Base-by-base conservation (phyloP, 2,113 vertebrate genomes). In the Stigmatopora argus region DNA sequence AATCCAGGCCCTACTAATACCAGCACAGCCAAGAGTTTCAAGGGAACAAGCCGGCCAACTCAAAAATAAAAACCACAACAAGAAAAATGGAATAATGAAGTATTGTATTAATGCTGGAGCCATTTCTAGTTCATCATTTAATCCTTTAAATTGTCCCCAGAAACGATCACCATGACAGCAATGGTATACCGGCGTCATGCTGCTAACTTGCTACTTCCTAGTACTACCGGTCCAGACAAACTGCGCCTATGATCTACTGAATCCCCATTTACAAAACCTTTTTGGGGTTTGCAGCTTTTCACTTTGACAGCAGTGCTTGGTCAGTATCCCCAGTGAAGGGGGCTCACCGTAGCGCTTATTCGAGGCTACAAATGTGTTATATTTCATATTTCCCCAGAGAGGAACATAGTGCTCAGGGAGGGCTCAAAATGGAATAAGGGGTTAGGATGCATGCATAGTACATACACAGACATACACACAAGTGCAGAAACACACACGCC, bases 311-410 rank as follows among this genome's bases (percentile, higher is more conserved):
- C 53, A 14, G 12, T 15, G 21, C 12, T 21, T 55, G 21, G 21
- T 55, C 23, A 56, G 15, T 56, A 56, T 8, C 38, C 38, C 38
- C 38, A 41, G 38, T 41, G 38, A 41, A 5, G 14, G 12, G 53
- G 13, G 13, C 26, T 56, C 51, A 53, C 51, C 60, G 56, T 60
- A 71, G 26, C 21, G 57, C 78, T 88, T 86, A 88, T 87, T 89
- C 79, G 66, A 88, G 79, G 75, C 78, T 85, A 87, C 82, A 83
- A 87, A 85, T 56, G 66, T 89, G 88, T 89, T 87, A 87, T 87
- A 87, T 87, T 90, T 89, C 86, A 82, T 77, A 72, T 87, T 83
- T 78, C 74, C 82, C 82, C 71, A 48, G 74, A 82, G 82, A 84
- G 77, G 78, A 73, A 71, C 73, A 61, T 13, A 23, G 74, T 78